Evolutionary conservation across 2,888 invertebrate species (phyloP).

Genomic region (Camptogramma bilineatum): DNA sequence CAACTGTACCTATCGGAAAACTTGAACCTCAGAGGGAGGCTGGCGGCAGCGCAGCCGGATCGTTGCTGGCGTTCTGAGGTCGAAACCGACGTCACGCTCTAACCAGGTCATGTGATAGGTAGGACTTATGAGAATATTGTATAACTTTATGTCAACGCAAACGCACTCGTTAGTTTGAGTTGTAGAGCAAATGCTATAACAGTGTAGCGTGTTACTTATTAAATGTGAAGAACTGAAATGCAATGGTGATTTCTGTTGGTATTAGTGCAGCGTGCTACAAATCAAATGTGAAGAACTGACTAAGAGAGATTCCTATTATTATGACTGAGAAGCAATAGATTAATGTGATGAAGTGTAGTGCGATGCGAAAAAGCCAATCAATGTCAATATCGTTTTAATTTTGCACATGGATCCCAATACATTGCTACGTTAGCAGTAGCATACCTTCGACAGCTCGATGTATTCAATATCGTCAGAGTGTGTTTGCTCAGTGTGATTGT

Average conservation of each 20-base stretch:
- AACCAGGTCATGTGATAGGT: constrained; percentile 67
- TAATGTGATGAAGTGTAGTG: not conserved
- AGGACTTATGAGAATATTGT: constrained; percentile 47
- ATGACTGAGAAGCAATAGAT: not conserved
- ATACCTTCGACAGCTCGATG: constrained; percentile 27
- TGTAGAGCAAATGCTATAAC: constrained; percentile 15
- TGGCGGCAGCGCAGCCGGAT: constrained; percentile 39
- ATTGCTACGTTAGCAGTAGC: constrained; percentile 29
- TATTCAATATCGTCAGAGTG: constrained; percentile 28
- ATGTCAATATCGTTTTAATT: not conserved
- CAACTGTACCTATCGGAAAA: constrained; percentile 25
- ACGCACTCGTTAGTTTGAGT: constrained; percentile 19
- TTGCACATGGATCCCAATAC: constrained; percentile 3
- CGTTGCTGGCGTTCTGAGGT: constrained; percentile 56
- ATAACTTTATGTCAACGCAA: constrained; percentile 34
- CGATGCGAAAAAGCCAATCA: not conserved
- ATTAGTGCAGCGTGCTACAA: not conserved
- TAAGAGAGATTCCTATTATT: not conserved
- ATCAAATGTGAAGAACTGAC: not conserved
- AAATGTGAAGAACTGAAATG: not conserved
- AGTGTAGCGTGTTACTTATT: not conserved
- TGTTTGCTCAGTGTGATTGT: constrained; percentile 36
- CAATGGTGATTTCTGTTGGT: not conserved
- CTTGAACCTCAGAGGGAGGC: constrained; percentile 37
- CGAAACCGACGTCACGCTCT: constrained; percentile 68